Conservation (phyloP, 2,797 vertebrate species). For the Danio jaintianensis region DNA sequence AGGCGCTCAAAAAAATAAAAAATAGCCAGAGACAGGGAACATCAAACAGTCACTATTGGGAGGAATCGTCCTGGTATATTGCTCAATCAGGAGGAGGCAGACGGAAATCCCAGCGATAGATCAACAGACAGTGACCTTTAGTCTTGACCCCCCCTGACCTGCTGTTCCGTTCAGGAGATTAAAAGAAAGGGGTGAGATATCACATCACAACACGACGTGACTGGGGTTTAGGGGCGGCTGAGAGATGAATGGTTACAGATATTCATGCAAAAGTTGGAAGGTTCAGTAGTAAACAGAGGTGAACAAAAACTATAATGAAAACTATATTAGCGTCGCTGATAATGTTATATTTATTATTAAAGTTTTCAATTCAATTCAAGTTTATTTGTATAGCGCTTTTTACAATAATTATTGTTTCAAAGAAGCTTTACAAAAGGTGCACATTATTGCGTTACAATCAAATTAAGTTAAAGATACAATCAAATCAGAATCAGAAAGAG, state of each 20-base stretch:
- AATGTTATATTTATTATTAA: no score
- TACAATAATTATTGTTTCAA: no score
- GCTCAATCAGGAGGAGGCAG: slow-evolving; percentile 54
- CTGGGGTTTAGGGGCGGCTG: background rate
- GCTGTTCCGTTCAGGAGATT: slow-evolving; percentile 50
- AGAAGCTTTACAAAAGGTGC: no score
- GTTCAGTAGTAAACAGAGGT: background rate
- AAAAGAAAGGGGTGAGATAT: slow-evolving; percentile 47
- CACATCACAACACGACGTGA: slow-evolving; percentile 39
- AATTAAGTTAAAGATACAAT: no score
- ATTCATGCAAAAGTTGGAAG: slow-evolving; percentile 1
- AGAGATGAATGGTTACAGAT: slow-evolving; percentile 17
- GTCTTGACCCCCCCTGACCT: slow-evolving; percentile 46
- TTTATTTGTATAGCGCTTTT: no score
- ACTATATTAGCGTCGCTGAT: background rate
- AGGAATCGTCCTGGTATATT: slow-evolving; percentile 19
- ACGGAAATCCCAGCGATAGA: slow-evolving; percentile 49
- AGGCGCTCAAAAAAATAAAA: slow-evolving; percentile 39
- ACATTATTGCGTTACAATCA: no score
- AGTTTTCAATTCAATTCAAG: no score
- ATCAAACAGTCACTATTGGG: slow-evolving; percentile 40
- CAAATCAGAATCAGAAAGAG: no score
- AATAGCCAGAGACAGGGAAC: slow-evolving; percentile 48
- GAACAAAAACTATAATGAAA: background rate
- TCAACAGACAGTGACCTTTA: slow-evolving; percentile 48